These are phyloP conservation scores for Oenanthe melanoleuca DNA, from an alignment of 2,113 vertebrate species.

Conservation along the genomic window DNA sequence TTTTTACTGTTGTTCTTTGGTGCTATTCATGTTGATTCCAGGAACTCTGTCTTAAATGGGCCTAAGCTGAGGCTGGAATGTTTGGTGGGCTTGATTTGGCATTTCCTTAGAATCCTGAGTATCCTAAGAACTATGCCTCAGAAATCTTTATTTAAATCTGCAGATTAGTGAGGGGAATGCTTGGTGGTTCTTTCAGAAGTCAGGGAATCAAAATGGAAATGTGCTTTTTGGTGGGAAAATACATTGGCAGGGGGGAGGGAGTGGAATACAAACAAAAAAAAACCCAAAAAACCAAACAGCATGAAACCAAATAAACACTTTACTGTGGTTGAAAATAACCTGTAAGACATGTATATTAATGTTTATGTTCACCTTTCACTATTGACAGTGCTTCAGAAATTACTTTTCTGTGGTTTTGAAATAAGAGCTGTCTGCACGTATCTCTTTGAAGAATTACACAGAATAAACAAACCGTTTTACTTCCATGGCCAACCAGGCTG, in stretches of 20 bases:
- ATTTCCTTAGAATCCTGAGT: not conserved
- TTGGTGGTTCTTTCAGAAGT: accelerated
- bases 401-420: not conserved
- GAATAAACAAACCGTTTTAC: not conserved
- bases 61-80: not conserved
- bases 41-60: not conserved
- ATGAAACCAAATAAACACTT: accelerated
- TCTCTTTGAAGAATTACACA: not conserved
- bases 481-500: not conserved
- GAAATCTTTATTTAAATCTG: not conserved
- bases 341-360: not conserved
- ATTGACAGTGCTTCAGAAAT: not conserved
- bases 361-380: accelerated
- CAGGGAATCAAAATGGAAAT: not conserved
- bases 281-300: accelerated
- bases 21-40: not conserved
- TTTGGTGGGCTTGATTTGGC: not conserved
- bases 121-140: not conserved
- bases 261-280: not conserved
- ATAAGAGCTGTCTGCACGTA: not conserved
- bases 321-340: not conserved
- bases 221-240: not conserved
- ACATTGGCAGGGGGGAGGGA: accelerated
- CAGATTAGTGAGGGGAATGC: not conserved
- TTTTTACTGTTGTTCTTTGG: not conserved